These are phyloP conservation scores for Bos taurus DNA, from an alignment of 2,113 vertebrate species.

Conservation along the genomic window ARS-UCD2.0 NC_037329.1:78686501-78687000, in stretches of 20 bases:
- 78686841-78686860: background rate
- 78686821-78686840: background rate
- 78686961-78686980: background rate
- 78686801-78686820: background rate
- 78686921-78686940: background rate
- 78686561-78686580: background rate
- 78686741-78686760: background rate
- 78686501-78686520: background rate
- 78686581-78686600: background rate
- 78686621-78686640: background rate
- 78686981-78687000: accelerated
- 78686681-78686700: background rate
- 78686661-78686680: background rate
- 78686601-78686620: background rate
- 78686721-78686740: background rate
- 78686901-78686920: background rate
- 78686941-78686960: background rate
- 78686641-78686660: background rate
- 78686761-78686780: background rate
- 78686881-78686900: background rate
- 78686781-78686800: background rate
- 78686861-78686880: background rate
- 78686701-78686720: background rate
- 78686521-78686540: background rate
- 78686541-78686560: background rate